phyloP scores from a whole-genome alignment of 2,888 invertebrate species.

The Ectemnius cavifrons region DNA sequence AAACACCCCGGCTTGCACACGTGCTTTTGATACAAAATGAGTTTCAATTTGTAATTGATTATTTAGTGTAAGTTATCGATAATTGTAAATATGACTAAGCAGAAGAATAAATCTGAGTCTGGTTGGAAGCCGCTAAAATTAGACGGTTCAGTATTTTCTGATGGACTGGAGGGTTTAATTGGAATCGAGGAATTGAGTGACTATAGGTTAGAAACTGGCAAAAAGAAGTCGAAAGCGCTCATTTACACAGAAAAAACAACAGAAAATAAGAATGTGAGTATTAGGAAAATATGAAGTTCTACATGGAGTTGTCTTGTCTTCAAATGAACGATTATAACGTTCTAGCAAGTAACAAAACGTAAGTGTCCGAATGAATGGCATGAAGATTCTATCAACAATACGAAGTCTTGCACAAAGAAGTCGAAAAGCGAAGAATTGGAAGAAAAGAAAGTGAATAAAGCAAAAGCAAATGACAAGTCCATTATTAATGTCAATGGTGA shows the following conservation, averaged over 20 bases:
- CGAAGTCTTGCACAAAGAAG: constrained; percentile 38
- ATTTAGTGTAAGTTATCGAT: neutral
- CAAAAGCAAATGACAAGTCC: constrained; percentile 1
- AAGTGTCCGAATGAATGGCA: constrained; percentile 25
- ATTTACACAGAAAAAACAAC: constrained; percentile 7
- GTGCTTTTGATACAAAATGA: too few species aligned
- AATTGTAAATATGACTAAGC: constrained; percentile 41
- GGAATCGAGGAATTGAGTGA: constrained; percentile 89
- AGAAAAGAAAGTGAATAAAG: constrained; percentile 15
- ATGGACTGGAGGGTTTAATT: constrained; percentile 84
- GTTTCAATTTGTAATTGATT: too few species aligned
- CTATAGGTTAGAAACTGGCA: constrained; percentile 80
- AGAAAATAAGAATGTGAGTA: constrained; percentile 26
- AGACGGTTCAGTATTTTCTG: constrained; percentile 80
- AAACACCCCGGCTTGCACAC: too few species aligned
- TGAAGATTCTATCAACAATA: constrained; percentile 13
- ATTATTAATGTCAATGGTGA: constrained; percentile 15
- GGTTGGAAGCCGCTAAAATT: constrained; percentile 85
- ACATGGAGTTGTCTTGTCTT: too few species aligned
- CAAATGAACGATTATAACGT: too few species aligned
- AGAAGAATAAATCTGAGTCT: constrained; percentile 42
- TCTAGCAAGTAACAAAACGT: constrained; percentile 25
- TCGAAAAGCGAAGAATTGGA: constrained; percentile 25
- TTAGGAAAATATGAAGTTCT: too few species aligned
- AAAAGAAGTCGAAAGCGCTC: constrained; percentile 24